phyloP scores from a whole-genome alignment of 2,888 invertebrate genomes.

The Aphodius granarius region DNA sequence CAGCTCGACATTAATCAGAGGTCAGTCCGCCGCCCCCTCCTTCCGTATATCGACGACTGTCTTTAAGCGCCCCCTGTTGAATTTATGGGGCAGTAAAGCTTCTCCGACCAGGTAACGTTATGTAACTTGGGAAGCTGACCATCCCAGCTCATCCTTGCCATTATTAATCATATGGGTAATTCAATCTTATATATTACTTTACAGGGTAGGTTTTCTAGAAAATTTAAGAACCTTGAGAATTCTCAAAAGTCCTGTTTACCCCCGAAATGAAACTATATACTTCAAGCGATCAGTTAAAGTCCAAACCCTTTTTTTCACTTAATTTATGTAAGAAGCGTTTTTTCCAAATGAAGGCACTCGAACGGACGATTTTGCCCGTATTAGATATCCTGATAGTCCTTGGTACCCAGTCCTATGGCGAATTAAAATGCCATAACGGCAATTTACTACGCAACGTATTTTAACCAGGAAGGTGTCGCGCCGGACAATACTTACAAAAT shows the following conservation, averaged over 20 bases:
- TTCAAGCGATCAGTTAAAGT: background rate
- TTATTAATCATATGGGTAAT: background rate
- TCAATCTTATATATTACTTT: background rate
- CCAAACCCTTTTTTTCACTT: background rate
- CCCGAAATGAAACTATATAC: background rate
- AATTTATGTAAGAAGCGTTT: background rate
- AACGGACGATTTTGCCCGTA: background rate
- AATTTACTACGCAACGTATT: background rate
- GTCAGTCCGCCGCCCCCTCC: slow-evolving; percentile 15
- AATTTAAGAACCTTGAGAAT: background rate
- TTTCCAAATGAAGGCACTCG: background rate
- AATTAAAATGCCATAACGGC: background rate
- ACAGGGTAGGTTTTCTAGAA: background rate
- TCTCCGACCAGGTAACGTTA: background rate
- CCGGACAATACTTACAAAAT: slow-evolving; percentile 12
- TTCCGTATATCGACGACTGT: slow-evolving; percentile 12
- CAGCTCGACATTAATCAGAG: slow-evolving; percentile 32
- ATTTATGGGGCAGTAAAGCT: slow-evolving; percentile 11
- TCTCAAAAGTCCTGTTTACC: background rate
- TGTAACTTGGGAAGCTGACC: background rate
- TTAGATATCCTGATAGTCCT: background rate
- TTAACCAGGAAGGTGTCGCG: background rate
- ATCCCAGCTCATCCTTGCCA: background rate
- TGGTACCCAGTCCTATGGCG: background rate
- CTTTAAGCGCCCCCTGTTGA: slow-evolving; percentile 14